These are phyloP conservation scores for Drosophila emarginata DNA, from an alignment of 2,888 invertebrate genomes.

Conservation along the genomic window DNA sequence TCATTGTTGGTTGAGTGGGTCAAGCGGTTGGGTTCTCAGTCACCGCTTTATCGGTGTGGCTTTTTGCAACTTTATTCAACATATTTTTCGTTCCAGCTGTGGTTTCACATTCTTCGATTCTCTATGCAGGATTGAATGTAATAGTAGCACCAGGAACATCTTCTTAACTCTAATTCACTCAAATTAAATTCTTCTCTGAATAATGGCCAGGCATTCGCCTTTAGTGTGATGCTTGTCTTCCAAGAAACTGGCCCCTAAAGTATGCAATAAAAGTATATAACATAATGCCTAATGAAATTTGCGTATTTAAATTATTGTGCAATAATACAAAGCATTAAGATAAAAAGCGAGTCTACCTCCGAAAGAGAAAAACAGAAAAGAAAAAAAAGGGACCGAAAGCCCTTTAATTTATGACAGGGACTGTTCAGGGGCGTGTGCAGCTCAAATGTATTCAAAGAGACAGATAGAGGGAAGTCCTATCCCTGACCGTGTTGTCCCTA, in stretches of 20 bases:
- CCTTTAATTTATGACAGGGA: slow-evolving; percentile 64
- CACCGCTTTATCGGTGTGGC: slow-evolving; percentile 36
- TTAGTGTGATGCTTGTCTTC: background rate
- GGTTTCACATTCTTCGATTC: slow-evolving; percentile 35
- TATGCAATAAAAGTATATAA: slow-evolving; percentile 66
- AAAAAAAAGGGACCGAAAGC: slow-evolving; percentile 41
- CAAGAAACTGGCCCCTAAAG: slow-evolving; percentile 37
- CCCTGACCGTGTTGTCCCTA: background rate
- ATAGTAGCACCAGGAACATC: slow-evolving; percentile 1
- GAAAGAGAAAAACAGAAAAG: slow-evolving; percentile 40
- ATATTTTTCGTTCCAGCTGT: slow-evolving; percentile 15
- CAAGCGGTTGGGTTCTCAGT: slow-evolving; percentile 45
- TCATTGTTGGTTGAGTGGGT: slow-evolving; percentile 68
- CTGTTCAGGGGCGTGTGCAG: slow-evolving; percentile 12
- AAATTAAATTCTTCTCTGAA: slow-evolving; percentile 60
- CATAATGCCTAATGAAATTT: slow-evolving; percentile 59
- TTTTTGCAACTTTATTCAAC: slow-evolving; percentile 26
- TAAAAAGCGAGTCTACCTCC: slow-evolving; percentile 22
- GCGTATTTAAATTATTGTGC: slow-evolving; percentile 62
- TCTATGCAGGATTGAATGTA: slow-evolving; percentile 15
- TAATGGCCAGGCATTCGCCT: slow-evolving; percentile 45
- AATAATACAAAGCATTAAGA: slow-evolving; percentile 34
- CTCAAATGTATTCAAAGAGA: slow-evolving; percentile 16
- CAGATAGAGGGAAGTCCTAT: background rate
- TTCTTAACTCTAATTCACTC: slow-evolving; percentile 37